Evolutionary conservation across 2,888 invertebrate genomes (phyloP).

Genomic region (Tanytarsus gracilentus): DNA sequence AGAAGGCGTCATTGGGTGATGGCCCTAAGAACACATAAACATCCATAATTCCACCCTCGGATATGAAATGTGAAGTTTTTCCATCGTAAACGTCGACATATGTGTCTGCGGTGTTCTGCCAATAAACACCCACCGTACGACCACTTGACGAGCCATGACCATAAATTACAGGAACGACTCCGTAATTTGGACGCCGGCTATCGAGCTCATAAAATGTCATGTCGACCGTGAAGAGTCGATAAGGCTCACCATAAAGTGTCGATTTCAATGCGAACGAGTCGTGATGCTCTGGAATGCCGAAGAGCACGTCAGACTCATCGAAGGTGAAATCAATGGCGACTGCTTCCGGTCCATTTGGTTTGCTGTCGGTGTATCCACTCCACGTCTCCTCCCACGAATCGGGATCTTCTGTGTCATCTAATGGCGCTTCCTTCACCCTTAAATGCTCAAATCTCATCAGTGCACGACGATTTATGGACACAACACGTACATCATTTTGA

Average conservation of each 20-base stretch:
- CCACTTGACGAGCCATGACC: slow-evolving; percentile 72
- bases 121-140: slow-evolving; percentile 81
- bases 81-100: slow-evolving; percentile 86
- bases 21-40: slow-evolving; percentile 88
- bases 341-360: slow-evolving; percentile 89
- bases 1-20: slow-evolving; percentile 70
- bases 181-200: slow-evolving; percentile 93
- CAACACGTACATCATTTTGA: slow-evolving; percentile 53
- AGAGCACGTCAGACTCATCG: slow-evolving; percentile 76
- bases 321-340: slow-evolving; percentile 89
- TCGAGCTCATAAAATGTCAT: slow-evolving; percentile 96
- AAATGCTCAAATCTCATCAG: slow-evolving; percentile 80
- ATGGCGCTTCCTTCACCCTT: slow-evolving; percentile 50
- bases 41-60: slow-evolving; percentile 91
- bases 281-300: slow-evolving; percentile 93
- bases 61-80: slow-evolving; percentile 79
- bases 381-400: slow-evolving; percentile 93
- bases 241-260: slow-evolving; percentile 76
- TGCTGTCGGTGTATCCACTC: slow-evolving; percentile 87
- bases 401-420: slow-evolving; percentile 50
- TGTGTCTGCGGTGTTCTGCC: slow-evolving; percentile 97
- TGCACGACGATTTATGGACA: slow-evolving; percentile 66
- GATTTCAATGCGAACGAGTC: slow-evolving; percentile 77
- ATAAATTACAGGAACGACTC: slow-evolving; percentile 84
- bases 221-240: slow-evolving; percentile 91